These are phyloP conservation scores for Anguilla pacifica DNA, from an alignment of 2,797 vertebrate species.

Conservation along the genomic window DNA sequence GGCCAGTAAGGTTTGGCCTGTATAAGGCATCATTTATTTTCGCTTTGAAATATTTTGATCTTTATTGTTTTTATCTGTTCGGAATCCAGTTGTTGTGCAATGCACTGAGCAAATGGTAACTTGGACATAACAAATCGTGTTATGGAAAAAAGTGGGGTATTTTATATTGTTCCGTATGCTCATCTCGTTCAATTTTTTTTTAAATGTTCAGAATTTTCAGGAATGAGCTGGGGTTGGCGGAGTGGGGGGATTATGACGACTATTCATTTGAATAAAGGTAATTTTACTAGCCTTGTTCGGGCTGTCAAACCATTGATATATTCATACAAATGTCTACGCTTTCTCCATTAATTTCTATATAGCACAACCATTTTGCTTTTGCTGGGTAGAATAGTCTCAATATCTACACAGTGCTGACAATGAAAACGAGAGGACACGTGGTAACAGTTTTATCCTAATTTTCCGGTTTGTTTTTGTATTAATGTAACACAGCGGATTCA, in stretches of 20 bases:
- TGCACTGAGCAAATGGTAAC: background rate
- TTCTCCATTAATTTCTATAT: slow-evolving; percentile 69
- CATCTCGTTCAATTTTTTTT: background rate
- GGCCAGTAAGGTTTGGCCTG: background rate
- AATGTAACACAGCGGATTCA: slow-evolving; percentile 82
- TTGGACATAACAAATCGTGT: background rate
- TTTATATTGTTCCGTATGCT: background rate
- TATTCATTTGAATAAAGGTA: background rate
- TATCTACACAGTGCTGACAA: slow-evolving; percentile 46
- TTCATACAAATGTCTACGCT: slow-evolving; percentile 62
- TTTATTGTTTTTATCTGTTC: background rate
- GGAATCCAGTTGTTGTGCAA: background rate
- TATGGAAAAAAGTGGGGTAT: background rate
- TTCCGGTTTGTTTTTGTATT: slow-evolving; percentile 75
- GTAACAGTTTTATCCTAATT: slow-evolving; percentile 70
- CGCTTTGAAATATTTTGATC: background rate
- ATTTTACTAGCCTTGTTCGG: background rate
- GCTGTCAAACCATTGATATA: slow-evolving; percentile 69
- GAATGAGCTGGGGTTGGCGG: background rate
- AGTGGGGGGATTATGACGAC: background rate
- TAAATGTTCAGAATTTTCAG: background rate
- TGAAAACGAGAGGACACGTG: slow-evolving; percentile 55
- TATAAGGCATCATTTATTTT: background rate
- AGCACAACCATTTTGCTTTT: slow-evolving; percentile 51
- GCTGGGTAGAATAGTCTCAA: slow-evolving; percentile 51